Evolutionary conservation across 2,797 vertebrate genomes (phyloP), one percentile per base, ranked within the genome.

Genomic region (Syngnathus rostellatus): DNA sequence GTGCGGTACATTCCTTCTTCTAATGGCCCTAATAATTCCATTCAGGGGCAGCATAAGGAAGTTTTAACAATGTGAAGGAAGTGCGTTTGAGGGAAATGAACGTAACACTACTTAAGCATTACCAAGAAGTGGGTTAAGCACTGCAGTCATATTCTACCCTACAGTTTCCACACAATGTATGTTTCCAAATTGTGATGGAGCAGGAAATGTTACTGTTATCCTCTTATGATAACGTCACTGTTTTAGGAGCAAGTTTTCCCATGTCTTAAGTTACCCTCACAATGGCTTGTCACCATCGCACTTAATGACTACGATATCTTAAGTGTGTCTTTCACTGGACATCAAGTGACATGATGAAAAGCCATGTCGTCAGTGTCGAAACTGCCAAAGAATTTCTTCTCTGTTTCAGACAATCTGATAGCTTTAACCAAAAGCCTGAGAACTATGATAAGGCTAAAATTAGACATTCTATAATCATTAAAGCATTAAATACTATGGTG

Each of bases 11-110:
- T 75, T 31, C 23, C 79, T 82, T 72, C 77, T 75, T 68, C 23
- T 75, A 72, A 72, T 68, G 53, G 62, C 66, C 74, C 65, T 59
- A 65, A 68, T 23, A 48, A 59, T 73, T 79, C 77, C 58, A 25
- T 68, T 83, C 62, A 62, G 69, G 67, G 70, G 69, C 19, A 41
- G 77, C 70, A 82, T 72, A 46, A 83, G 87, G 83, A 89, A 87
- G 75, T 81, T 75, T 45, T 74, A 88, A 90, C 85, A 89, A 89
- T 89, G 84, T 85, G n/a, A 66, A 88, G 88, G 87, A 89, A 88
- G 83, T 87, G 74, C 77, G 82, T 77, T 87, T 64, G 67, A 82
- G 58, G 77, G 80, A 85, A 85, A 81, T 74, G 17, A 81, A 63
- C 68, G 67, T 78, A 72, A 70, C 68, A 72, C 43, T 45, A 69